These are phyloP conservation scores for Pachliopta kotzebuea DNA, from an alignment of 2,888 invertebrate species.

Conservation along the genomic window DNA sequence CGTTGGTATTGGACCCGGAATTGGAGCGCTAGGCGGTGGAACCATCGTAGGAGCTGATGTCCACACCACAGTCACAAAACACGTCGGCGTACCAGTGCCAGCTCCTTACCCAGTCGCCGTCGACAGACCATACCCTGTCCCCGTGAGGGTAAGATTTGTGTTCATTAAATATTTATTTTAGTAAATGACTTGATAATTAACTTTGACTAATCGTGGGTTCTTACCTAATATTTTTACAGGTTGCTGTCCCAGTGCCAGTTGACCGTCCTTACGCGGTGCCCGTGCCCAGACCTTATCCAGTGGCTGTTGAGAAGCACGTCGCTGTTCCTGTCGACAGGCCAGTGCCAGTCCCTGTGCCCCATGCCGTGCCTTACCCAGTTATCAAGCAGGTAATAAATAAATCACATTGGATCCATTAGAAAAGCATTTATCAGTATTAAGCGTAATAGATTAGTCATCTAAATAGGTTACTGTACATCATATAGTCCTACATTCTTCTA, in stretches of 20 bases:
- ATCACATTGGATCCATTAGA: too few relatives aligned
- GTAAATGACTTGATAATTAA: not conserved
- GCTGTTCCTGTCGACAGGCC: constrained; percentile 78
- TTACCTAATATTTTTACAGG: constrained; percentile 45
- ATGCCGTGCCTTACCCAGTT: constrained; percentile 68
- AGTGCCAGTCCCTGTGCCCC: constrained; percentile 67
- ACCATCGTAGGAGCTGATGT: constrained; percentile 69
- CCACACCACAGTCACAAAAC: constrained; percentile 74
- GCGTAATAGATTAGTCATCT: too few relatives aligned
- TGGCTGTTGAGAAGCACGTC: constrained; percentile 70
- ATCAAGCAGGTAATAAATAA: constrained; percentile 58
- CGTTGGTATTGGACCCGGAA: constrained; percentile 31
- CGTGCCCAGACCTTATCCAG: constrained; percentile 74
- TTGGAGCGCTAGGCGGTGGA: constrained; percentile 40
- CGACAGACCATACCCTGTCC: constrained; percentile 69
- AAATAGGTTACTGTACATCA: too few relatives aligned
- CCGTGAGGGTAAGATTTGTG: constrained; percentile 56
- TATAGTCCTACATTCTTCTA: too few relatives aligned
- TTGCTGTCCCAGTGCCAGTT: constrained; percentile 70
- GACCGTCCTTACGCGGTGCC: constrained; percentile 76
- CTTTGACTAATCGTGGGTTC: not conserved
- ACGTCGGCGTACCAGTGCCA: constrained; percentile 71
- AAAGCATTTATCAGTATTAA: too few relatives aligned
- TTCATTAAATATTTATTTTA: not conserved
- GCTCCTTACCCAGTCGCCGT: constrained; percentile 74